Percentiles rank a stretch among this genome's conserved stretches.
Evolutionary conservation across 2,888 invertebrate species (phyloP).

Genomic region (Dysmachus trigonus): DNA sequence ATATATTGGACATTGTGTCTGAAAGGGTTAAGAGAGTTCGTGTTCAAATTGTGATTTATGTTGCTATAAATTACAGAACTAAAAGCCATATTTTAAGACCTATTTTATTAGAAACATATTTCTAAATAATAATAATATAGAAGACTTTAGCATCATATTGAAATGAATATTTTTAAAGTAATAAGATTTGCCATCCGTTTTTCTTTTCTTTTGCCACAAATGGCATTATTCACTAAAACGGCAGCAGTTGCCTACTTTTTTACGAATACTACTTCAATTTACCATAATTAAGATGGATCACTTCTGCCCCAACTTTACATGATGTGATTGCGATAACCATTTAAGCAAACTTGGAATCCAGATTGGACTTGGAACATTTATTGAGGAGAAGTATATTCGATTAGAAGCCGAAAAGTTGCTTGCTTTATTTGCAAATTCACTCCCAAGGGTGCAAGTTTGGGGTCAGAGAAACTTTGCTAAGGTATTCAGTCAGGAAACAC

Average conservation of each 20-base stretch:
- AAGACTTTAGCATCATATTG: not conserved
- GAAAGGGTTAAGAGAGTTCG: too few species aligned
- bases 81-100: too few species aligned
- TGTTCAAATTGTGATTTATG: too few species aligned
- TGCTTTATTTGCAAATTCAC: not conserved
- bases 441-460: not conserved
- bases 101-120: too few species aligned
- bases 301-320: not conserved
- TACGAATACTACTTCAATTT: constrained; percentile 19
- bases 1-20: too few species aligned
- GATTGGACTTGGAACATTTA: constrained; percentile 1
- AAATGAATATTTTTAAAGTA: not conserved
- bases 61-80: too few species aligned
- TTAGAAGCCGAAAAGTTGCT: constrained; percentile 17
- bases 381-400: constrained; percentile 12
- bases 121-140: too few species aligned
- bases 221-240: not conserved
- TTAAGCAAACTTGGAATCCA: constrained; percentile 29
- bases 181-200: not conserved
- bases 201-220: not conserved
- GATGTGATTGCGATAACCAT: constrained; percentile 29
- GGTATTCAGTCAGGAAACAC: not conserved
- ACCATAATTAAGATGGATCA: constrained; percentile 43
- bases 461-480: not conserved
- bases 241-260: not conserved